phyloP scores from a whole-genome alignment of 1,140 invertebrate genomes.

The Drosophila pectinifera region DNA sequence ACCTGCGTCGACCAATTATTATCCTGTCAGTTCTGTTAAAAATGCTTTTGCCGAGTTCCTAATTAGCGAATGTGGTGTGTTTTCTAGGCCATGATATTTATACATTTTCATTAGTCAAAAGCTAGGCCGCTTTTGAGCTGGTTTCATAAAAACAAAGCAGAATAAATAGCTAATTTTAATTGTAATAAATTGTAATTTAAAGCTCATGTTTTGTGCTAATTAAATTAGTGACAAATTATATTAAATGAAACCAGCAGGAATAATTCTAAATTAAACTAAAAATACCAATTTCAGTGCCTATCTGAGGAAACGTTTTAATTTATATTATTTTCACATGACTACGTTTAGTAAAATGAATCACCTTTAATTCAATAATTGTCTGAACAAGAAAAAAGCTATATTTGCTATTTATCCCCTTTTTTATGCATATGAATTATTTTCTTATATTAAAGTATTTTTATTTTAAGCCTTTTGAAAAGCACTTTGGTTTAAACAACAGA shows the following conservation, averaged over 20 bases:
- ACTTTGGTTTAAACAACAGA: neutral
- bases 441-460: neutral
- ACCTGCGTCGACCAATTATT: slow-evolving; percentile 9
- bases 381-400: neutral
- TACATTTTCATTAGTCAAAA: neutral
- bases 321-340: neutral
- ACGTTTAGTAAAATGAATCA: too few species aligned
- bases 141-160: neutral
- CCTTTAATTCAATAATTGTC: neutral
- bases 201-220: neutral
- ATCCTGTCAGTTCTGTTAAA: slow-evolving; percentile 10
- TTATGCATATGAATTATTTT: too few species aligned
- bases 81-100: neutral
- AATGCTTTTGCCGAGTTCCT: neutral
- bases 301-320: too few species aligned
- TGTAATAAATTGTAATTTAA: too few species aligned
- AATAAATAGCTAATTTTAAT: too few species aligned
- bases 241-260: too few species aligned
- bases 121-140: neutral
- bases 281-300: too few species aligned
- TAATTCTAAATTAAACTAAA: neutral
- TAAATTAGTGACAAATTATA: neutral
- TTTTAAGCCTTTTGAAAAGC: neutral
- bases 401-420: neutral
- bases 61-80: slow-evolving; percentile 11